Conservation (phyloP, 2,888 invertebrate genomes). For the Cremastinae sp. region DNA sequence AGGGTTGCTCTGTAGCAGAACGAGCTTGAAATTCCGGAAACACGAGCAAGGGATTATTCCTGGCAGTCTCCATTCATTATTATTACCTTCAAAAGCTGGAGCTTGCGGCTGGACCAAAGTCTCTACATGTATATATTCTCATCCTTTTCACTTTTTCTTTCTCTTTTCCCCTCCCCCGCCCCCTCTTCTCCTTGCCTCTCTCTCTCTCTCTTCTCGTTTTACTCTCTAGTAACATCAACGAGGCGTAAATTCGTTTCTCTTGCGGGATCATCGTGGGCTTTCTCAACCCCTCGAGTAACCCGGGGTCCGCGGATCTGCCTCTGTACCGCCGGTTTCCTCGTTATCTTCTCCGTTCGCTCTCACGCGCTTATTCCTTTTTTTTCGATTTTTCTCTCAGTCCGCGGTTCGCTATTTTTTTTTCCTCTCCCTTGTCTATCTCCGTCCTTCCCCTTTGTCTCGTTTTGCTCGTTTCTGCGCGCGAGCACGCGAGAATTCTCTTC, state of each 20-base stretch:
- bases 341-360: slow-evolving; percentile 48
- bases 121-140: slow-evolving; percentile 11
- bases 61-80: slow-evolving; percentile 58
- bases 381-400: no score
- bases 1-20: slow-evolving; percentile 25
- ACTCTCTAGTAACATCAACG: no score
- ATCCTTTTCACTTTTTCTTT: slow-evolving; percentile 11
- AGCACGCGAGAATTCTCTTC: no score
- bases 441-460: slow-evolving; percentile 1
- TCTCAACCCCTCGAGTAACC: slow-evolving; percentile 36
- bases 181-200: no score
- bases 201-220: no score
- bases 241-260: slow-evolving; percentile 60
- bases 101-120: slow-evolving; percentile 49
- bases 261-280: slow-evolving; percentile 42
- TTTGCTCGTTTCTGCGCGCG: not conserved
- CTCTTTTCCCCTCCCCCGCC: no score
- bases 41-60: slow-evolving; percentile 58
- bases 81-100: slow-evolving; percentile 58
- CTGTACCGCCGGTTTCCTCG: slow-evolving; percentile 33
- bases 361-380: slow-evolving; percentile 45
- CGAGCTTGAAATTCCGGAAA: slow-evolving; percentile 54
- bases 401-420: slow-evolving; percentile 10
- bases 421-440: not conserved
- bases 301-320: slow-evolving; percentile 7